Conservation (phyloP, 2,888 invertebrate species). For the Drosophila falleni region DNA sequence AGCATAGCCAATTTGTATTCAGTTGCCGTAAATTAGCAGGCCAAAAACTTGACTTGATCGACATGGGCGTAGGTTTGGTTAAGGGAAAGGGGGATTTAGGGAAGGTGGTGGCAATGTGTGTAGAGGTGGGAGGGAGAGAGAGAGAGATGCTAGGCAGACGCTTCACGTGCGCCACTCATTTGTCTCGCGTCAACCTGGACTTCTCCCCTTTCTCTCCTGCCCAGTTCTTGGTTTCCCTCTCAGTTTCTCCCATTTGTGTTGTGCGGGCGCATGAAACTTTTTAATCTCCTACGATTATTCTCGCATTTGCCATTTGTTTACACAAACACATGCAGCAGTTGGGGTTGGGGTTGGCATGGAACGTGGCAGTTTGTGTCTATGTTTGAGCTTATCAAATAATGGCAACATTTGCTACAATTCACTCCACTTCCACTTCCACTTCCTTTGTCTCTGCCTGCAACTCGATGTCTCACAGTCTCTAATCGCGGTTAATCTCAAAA, state of each 20-base stretch:
- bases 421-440: constrained; percentile 33
- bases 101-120: neutral
- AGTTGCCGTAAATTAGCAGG: constrained; percentile 74
- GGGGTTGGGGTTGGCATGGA: neutral
- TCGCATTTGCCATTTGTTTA: constrained; percentile 84
- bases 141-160: constrained; percentile 35
- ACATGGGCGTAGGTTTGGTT: neutral
- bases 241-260: constrained; percentile 2
- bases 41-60: constrained; percentile 44
- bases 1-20: constrained; percentile 71
- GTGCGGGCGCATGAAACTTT: constrained; percentile 78
- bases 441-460: neutral
- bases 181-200: constrained; percentile 65
- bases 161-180: constrained; percentile 78
- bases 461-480: constrained; percentile 61
- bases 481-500: constrained; percentile 85
- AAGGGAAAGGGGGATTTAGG: neutral
- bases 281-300: constrained; percentile 84
- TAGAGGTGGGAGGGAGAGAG: neutral
- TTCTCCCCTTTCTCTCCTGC: neutral
- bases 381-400: constrained; percentile 82
- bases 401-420: constrained; percentile 81
- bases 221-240: neutral
- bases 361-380: constrained; percentile 55
- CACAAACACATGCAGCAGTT: constrained; percentile 61